Evolutionary conservation across 1,140 invertebrate species (phyloP).

Genomic region (Frieseomelitta varia): DNA sequence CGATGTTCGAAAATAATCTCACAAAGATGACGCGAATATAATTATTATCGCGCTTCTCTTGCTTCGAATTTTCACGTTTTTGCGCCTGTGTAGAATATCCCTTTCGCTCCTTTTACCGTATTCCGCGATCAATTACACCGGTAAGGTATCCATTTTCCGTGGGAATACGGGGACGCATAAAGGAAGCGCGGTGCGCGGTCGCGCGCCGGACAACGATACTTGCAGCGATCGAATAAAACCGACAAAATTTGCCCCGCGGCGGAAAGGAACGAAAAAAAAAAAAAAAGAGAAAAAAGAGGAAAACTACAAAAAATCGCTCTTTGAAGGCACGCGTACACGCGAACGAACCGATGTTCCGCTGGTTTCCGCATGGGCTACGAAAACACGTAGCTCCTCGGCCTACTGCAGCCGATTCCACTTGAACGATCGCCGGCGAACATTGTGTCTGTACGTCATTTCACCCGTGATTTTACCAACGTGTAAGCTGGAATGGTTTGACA

Average conservation of each 20-base stretch:
- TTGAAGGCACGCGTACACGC: conserved; percentile 39
- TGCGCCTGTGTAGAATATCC: too few relatives aligned
- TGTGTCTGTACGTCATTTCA: conserved; percentile 60
- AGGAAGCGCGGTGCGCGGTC: conserved; percentile 6
- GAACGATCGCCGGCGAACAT: conserved; percentile 52
- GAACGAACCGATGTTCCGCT: conserved; percentile 32
- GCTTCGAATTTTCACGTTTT: too few relatives aligned
- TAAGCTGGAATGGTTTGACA: conserved; percentile 56
- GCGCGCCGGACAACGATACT: background rate
- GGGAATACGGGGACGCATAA: background rate
- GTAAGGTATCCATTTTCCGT: conserved; percentile 13
- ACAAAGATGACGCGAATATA: background rate
- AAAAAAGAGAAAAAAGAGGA: background rate
- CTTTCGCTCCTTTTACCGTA: background rate
- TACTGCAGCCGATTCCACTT: conserved; percentile 61
- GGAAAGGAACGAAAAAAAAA: background rate
- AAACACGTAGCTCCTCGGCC: conserved; percentile 58
- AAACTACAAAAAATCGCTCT: conserved; percentile 25
- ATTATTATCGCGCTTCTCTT: background rate
- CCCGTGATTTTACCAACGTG: conserved; percentile 60
- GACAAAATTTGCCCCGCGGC: background rate
- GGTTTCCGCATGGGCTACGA: conserved; percentile 59
- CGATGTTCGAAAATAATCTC: background rate
- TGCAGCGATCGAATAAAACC: conserved; percentile 9
- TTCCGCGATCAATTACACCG: background rate